These are phyloP conservation scores for Oxyura jamaicensis DNA, from an alignment of 2,113 vertebrate genomes.

Conservation along the genomic window DNA sequence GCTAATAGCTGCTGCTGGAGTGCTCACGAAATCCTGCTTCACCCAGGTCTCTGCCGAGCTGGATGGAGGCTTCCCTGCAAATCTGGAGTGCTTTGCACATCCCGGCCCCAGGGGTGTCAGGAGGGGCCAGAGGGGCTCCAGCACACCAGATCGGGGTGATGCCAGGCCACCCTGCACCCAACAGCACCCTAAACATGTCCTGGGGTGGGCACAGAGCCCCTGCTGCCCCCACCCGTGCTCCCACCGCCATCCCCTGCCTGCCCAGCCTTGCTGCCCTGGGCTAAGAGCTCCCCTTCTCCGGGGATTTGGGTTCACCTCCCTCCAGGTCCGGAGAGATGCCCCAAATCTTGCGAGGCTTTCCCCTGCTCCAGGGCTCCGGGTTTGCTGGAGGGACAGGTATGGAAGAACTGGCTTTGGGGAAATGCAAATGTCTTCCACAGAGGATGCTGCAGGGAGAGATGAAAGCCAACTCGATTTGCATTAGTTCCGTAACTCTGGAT, in stretches of 20 bases:
- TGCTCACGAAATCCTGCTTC: conserved; percentile 3
- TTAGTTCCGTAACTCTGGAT: conserved; percentile 53
- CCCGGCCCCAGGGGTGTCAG: background rate
- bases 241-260: background rate
- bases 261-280: background rate
- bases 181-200: fast-evolving
- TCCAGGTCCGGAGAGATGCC: background rate
- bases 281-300: background rate
- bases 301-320: background rate
- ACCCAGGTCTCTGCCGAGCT: background rate
- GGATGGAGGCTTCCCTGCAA: background rate
- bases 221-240: background rate
- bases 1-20: conserved; percentile 48
- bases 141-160: fast-evolving
- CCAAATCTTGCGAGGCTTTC: background rate
- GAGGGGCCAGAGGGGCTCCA: background rate
- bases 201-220: too few species aligned
- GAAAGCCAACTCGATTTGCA: conserved; percentile 62
- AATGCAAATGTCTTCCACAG: conserved; percentile 57
- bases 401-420: conserved; percentile 26
- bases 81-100: background rate
- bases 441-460: conserved; percentile 60
- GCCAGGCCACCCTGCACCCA: background rate
- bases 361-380: background rate
- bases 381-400: conserved; percentile 29